Base-by-base conservation (phyloP, 2,888 invertebrate genomes). In the Drosophila macrothrix region DNA sequence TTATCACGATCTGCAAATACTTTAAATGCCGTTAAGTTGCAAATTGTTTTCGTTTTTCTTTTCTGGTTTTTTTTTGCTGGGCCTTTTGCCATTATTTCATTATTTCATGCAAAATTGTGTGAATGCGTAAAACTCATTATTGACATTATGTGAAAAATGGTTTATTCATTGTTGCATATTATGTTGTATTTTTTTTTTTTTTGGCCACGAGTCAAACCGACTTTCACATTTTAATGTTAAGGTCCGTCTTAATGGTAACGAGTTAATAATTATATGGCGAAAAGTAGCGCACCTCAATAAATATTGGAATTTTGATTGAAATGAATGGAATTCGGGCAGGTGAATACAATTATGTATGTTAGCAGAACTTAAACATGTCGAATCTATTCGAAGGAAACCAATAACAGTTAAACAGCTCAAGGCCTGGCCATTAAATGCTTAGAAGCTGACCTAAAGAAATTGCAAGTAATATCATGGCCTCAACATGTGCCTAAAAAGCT, bases 391-490 rank as follows among this genome's bases (percentile, higher is more conserved):
- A 78, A 74, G 78, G 65, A 78, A 66, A 63, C 39, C 49, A 46
- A 56, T 55, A 37, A 37, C 35, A 14, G 10, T n/a, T 46, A 41
- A 70, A 55, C 41, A 28, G 63, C 49, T 64, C 80, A 78, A 78
- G 80, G 78, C 28, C 63, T 53, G 33, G 35, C 49, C 37, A 43
- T 50, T 31, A 55, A 62, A 58, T 39, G 43, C 43, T 66, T 49
- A 66, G 75, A 62, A 70, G 67, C 54, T 67, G 50, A 67, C 60
- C 54, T 60, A 66, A 72, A 71, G 67, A 71, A 73, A 84, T 71
- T 83, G 89, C 87, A 84, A 89, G 90, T 89, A 87, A 87, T 87
- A 62, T 50, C n/a, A 9, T 65, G 83, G 73, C 88, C 85, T 56
- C 61, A 70, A 76, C 50, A 62, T 54, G 60, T 53, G 74, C 59